Evolutionary conservation across 2,113 vertebrate genomes (phyloP).

Genomic region (Brachypteracias leptosomus): DNA sequence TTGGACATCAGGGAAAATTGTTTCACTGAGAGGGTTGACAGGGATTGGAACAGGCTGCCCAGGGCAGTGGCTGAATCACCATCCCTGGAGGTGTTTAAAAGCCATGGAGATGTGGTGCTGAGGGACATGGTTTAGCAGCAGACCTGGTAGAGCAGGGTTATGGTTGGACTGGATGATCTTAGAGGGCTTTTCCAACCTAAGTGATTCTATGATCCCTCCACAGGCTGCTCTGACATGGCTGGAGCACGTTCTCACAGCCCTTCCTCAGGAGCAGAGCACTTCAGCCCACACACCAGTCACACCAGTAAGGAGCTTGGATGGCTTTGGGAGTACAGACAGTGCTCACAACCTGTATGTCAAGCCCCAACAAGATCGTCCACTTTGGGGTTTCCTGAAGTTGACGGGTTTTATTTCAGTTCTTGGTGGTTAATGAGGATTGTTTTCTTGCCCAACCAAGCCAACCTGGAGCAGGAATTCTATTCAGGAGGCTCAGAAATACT

Average conservation of each 20-base stretch:
- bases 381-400: not conserved
- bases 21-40: too few species aligned
- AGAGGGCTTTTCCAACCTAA: too few species aligned
- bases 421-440: not conserved
- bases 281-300: not conserved
- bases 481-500: conserved; percentile 3
- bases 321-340: not conserved
- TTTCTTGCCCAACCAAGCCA: not conserved
- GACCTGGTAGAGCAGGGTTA: too few species aligned
- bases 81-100: too few species aligned
- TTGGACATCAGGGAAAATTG: too few species aligned
- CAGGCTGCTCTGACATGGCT: too few species aligned
- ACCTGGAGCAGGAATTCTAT: not conserved
- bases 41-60: too few species aligned
- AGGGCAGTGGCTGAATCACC: too few species aligned
- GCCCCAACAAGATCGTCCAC: not conserved
- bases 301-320: fast-evolving
- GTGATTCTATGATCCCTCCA: too few species aligned
- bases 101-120: too few species aligned
- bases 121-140: too few species aligned
- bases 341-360: not conserved
- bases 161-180: too few species aligned
- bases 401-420: not conserved
- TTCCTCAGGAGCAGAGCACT: not conserved
- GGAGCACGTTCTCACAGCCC: not conserved